Percentiles rank a stretch among this genome's conserved stretches.
Evolutionary conservation across 2,888 invertebrate species (phyloP).

Genomic region (Venusia cambrica): DNA sequence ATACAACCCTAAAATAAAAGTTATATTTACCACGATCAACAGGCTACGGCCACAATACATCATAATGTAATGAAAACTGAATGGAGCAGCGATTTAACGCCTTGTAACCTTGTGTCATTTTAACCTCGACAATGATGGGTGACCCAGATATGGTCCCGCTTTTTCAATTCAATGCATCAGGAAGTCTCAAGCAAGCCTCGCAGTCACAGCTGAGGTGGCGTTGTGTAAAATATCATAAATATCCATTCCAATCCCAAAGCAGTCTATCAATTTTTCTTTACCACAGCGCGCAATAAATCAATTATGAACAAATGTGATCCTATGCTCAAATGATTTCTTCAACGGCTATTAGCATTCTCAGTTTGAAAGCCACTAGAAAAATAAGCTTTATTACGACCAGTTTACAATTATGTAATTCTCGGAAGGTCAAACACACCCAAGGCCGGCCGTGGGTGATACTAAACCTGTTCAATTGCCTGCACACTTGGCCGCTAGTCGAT

Average conservation of each 20-base stretch:
- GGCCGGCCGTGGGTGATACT: conserved; percentile 49
- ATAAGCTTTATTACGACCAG: conserved; percentile 45
- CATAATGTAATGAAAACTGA: conserved; percentile 16
- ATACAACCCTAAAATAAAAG: conserved; percentile 14
- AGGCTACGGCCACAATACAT: conserved; percentile 12
- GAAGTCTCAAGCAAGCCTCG: conserved; percentile 29
- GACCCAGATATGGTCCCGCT: conserved; percentile 51
- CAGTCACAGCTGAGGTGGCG: background rate
- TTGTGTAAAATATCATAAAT: background rate
- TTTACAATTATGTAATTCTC: conserved; percentile 56
- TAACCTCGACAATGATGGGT: conserved; percentile 45
- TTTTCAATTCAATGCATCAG: conserved; percentile 46
- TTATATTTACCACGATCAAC: conserved; percentile 14
- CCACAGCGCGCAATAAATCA: conserved; percentile 3
- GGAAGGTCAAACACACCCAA: conserved; percentile 57
- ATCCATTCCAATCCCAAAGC: background rate
- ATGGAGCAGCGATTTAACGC: conserved; percentile 16
- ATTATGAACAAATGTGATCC: conserved; percentile 15
- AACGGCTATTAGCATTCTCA: conserved; percentile 36
- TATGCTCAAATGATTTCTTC: conserved; percentile 35
- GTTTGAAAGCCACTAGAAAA: conserved; percentile 37
- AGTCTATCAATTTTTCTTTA: conserved; percentile 4
- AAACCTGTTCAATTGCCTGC: conserved; percentile 46
- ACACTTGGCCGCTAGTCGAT: conserved; percentile 1
- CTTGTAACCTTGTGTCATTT: conserved; percentile 48